Evolutionary conservation across 2,797 vertebrate genomes (phyloP).

Genomic region (Halcyon smyrnensis): DNA sequence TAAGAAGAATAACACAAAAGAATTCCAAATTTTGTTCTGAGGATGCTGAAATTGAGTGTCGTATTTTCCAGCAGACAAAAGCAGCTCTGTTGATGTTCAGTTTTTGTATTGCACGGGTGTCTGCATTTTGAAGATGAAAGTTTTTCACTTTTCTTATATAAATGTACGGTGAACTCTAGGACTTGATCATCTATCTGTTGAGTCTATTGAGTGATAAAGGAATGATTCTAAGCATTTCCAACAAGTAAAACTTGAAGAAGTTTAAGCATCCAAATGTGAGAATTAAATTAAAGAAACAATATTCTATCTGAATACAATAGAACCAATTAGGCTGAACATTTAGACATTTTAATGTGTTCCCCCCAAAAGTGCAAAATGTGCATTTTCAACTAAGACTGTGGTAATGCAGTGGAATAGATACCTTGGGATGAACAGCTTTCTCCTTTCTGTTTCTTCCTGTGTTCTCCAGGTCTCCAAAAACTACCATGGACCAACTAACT

Average conservation of each 20-base stretch:
- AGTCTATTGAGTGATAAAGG: neutral
- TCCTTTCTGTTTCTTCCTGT: neutral
- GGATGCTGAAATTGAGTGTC: neutral
- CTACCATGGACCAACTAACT: neutral
- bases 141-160: neutral
- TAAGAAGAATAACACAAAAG: neutral
- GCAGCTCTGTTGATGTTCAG: neutral
- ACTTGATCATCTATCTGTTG: neutral
- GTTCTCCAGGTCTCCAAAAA: neutral
- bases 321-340: neutral
- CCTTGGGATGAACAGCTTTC: neutral
- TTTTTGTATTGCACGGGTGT: neutral
- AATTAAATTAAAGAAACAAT: neutral
- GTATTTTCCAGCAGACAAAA: neutral
- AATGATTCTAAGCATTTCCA: neutral
- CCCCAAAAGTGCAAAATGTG: neutral
- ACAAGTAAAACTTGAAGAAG: neutral
- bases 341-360: neutral
- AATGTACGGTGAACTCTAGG: neutral
- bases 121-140: neutral
- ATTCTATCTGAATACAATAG: neutral
- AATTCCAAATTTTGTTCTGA: neutral
- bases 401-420: neutral
- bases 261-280: neutral
- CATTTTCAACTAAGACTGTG: neutral